Conservation (phyloP, 2,888 invertebrate species). For the Apodemia mormo region DNA sequence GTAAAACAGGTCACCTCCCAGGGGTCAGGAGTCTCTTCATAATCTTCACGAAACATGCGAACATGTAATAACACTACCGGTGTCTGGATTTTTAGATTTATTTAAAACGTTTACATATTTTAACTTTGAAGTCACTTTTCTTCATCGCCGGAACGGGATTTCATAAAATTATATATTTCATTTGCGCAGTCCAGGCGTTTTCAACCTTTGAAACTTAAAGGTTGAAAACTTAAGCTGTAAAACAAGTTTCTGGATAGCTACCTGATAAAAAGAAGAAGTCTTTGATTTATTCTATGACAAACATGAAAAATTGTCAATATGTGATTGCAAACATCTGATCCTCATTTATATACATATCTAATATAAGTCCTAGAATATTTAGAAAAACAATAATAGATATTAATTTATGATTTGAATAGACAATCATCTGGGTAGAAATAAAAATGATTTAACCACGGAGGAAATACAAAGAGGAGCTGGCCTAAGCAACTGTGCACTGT, state of each 20-base stretch:
- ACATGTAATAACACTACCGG: slow-evolving; percentile 8
- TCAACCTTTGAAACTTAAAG: too few species aligned
- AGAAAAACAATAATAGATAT: slow-evolving; percentile 2
- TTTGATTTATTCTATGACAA: not conserved
- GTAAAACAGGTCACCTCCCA: slow-evolving; percentile 67
- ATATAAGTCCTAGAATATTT: slow-evolving; percentile 2
- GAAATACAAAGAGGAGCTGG: too few species aligned
- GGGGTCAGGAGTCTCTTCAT: slow-evolving; percentile 53
- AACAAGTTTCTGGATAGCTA: too few species aligned
- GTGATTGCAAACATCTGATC: slow-evolving; percentile 6
- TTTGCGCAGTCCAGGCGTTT: too few species aligned
- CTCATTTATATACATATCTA: not conserved
- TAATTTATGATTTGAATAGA: slow-evolving; percentile 1
- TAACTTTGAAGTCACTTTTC: not conserved
- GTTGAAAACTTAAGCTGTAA: too few species aligned
- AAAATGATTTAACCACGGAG: not conserved
- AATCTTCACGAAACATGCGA: slow-evolving; percentile 65
- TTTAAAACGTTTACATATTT: slow-evolving; percentile 6
- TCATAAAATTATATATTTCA: too few species aligned
- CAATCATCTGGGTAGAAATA: slow-evolving; percentile 1
- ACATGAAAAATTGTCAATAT: slow-evolving; percentile 6
- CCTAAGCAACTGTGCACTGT: too few species aligned
- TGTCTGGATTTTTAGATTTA: slow-evolving; percentile 9
- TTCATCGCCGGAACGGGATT: not conserved
- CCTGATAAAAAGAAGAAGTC: too few species aligned